Percentiles rank a stretch among this genome's conserved stretches.
Evolutionary conservation across 2,888 invertebrate genomes (phyloP).

Genomic region (Tribolium freemani): DNA sequence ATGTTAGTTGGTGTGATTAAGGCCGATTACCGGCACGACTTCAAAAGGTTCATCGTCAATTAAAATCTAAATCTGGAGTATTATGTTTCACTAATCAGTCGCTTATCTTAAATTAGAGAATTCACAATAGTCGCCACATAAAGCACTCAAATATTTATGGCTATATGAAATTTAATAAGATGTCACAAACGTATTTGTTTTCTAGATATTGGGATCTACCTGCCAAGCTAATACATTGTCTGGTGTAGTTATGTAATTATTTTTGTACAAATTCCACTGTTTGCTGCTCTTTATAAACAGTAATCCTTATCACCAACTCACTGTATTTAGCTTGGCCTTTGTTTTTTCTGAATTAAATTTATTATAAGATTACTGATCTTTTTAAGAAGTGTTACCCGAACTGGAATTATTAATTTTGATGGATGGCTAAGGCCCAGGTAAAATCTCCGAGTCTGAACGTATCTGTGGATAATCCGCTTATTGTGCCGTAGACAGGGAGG

Average conservation of each 20-base stretch:
- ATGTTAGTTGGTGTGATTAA: conserved; percentile 14
- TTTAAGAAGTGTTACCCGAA: conserved; percentile 25
- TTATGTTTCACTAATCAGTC: conserved; percentile 49
- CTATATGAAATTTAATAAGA: conserved; percentile 12
- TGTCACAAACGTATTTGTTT: conserved; percentile 35
- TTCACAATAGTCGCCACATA: conserved; percentile 42
- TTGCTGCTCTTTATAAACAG: conserved; percentile 47
- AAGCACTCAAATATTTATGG: conserved; percentile 47
- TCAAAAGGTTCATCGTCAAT: conserved; percentile 41
- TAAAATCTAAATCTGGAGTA: conserved; percentile 46
- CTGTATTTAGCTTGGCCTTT: conserved; percentile 51
- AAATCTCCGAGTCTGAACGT: conserved; percentile 47
- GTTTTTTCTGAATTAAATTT: conserved; percentile 49
- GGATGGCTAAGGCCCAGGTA: conserved; percentile 53
- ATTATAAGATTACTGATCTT: conserved; percentile 42
- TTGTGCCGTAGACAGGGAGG: conserved; percentile 50
- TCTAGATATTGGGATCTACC: conserved; percentile 43
- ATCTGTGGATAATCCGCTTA: conserved; percentile 57
- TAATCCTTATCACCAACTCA: conserved; percentile 50
- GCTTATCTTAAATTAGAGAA: conserved; percentile 49
- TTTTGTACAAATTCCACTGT: conserved; percentile 51
- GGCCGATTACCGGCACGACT: conserved; percentile 38
- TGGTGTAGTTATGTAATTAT: conserved; percentile 48
- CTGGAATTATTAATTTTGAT: conserved; percentile 53
- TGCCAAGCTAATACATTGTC: conserved; percentile 46